Conservation (phyloP, 2,113 vertebrate genomes). For the Cranoglanis bouderius region DNA sequence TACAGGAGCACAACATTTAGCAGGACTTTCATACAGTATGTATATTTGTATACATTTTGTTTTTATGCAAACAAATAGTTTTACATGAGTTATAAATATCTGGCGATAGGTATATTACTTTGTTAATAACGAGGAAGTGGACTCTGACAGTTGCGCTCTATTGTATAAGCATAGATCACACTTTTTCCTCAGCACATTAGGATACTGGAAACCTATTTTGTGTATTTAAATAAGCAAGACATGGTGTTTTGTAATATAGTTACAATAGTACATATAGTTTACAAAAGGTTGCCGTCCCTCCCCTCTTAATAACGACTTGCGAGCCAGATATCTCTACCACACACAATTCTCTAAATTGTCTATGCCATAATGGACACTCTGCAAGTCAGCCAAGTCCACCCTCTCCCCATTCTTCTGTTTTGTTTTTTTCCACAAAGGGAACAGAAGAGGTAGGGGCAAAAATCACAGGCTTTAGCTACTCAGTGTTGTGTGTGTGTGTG, state of each 20-base stretch:
- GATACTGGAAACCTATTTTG: neutral
- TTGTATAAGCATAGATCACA: too few relatives aligned
- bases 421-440: constrained; percentile 28
- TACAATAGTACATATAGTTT: too few relatives aligned
- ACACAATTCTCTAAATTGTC: neutral
- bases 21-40: neutral
- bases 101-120: too few relatives aligned
- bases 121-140: too few relatives aligned
- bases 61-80: neutral
- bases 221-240: neutral
- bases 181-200: neutral
- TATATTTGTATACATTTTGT: too few relatives aligned
- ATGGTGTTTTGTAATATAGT: too few relatives aligned
- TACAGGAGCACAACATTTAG: neutral
- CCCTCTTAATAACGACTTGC: neutral
- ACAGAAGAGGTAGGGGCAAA: neutral
- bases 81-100: neutral
- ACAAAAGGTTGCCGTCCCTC: neutral
- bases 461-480: neutral
- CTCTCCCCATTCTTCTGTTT: constrained; percentile 37
- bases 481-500: too few relatives aligned
- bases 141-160: too few relatives aligned
- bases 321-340: neutral
- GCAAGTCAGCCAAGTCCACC: constrained; percentile 10
- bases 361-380: neutral